Conservation (phyloP, 2,113 vertebrate genomes). For the Poecile atricapillus region DNA sequence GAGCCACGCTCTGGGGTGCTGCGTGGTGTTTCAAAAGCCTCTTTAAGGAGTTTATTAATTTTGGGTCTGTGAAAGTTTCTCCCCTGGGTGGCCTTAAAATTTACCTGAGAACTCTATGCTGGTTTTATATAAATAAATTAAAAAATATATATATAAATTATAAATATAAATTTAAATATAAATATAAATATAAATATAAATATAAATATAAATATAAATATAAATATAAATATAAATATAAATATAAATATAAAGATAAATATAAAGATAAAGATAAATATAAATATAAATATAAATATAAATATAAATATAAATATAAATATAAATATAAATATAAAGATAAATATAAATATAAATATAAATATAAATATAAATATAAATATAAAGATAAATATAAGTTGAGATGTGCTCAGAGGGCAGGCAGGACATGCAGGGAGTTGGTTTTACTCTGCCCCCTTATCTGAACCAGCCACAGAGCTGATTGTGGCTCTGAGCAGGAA, state of each 20-base stretch:
- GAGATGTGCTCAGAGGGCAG: not conserved
- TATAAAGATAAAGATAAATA: too few species aligned
- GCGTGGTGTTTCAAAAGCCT: not conserved
- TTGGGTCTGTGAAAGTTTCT: not conserved
- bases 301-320: too few species aligned
- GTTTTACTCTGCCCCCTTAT: not conserved
- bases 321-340: too few species aligned
- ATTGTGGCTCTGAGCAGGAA: slow-evolving; percentile 1
- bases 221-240: not conserved
- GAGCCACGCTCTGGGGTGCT: rapidly evolving
- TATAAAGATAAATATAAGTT: not conserved
- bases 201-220: not conserved
- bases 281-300: too few species aligned
- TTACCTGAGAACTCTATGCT: not conserved
- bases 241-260: not conserved
- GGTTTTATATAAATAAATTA: not conserved
- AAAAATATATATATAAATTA: too few species aligned
- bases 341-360: not conserved
- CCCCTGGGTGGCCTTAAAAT: not conserved
- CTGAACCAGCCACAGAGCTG: not conserved
- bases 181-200: not conserved
- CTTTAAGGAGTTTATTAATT: not conserved
- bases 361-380: too few species aligned
- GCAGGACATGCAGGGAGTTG: not conserved
- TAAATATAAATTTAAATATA: not conserved